Evolutionary conservation across 2,113 vertebrate species (phyloP), one percentile per base, ranked within the genome.

Genomic region (Pelusios castaneus): DNA sequence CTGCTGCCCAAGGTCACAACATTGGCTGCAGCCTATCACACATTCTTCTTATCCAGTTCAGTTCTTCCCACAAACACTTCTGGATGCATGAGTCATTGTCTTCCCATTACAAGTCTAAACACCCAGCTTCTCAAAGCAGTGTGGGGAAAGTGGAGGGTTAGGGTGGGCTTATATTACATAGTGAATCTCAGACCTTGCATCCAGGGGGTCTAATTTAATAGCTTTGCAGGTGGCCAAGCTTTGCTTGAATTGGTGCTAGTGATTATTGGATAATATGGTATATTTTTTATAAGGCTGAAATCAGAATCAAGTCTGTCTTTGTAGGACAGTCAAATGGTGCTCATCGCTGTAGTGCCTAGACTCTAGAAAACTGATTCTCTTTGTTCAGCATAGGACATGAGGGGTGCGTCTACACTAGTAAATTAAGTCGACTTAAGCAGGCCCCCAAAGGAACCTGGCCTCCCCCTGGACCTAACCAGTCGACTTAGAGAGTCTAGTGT

Each of bases 241-340:
- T 84, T 95, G 54, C 21, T 45, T 56, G 34, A 85, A 85, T 4
- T 81, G 17, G 11, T 24, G 41, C 85, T 54, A 91, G 87, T 34
- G 45, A 51, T 51, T 83, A n/a, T 52, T 89, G 31, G 75, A 43
- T 29, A 55, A 70, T 51, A 41, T 13, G 3, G 2, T 16, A 78
- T 80, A 38, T 83, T 88, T 92, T 92, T 31, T 63, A 56, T 73
- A 56, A 85, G 51, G 41, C 25, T 76, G 82, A 88, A 91, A 75
- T 0, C 0, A 12, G 11, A 83, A 51, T 38, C 38, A 76, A 45
- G 80, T 75, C 41, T 76, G 45, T 73, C 17, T 4, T 27, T 83
- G 12, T 13, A 49, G 55, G 43, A 60, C 29, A 80, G 41, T 73
- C 0, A 0, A 31, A 93, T 0, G 0, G 82, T 73, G 45, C 49